Evolutionary conservation across 2,888 invertebrate genomes (phyloP), one percentile per base, ranked within the genome.

Genomic region (Harpagoxenus sublaevis): DNA sequence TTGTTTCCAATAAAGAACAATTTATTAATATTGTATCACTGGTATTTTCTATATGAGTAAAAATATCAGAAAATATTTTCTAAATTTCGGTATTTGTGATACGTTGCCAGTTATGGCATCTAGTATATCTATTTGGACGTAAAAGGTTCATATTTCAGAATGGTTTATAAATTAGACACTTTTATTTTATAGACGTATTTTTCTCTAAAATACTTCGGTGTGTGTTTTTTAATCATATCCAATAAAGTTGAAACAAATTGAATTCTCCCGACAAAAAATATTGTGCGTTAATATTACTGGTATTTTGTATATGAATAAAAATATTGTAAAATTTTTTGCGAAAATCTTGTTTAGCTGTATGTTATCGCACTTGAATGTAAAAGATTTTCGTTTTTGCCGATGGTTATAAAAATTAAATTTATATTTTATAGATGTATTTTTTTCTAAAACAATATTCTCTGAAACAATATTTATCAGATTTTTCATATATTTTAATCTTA

Each of bases 171-270:
- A 77, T 18, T 57, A 35, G 45, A 48, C 12, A 2, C 45, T 63
- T 51, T 77, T 63, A 62, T 60, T 23, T 48, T 63, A 63, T 48
- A 48, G 10, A 62, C 48, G 9, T 51, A 39, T 75, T 75, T 75
- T 75, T 63, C 12, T 51, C 31, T 51, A 39, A 77, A 77, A 23
- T 51, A 51, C 31, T 63, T 35, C 1, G 60, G 5, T 23, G 6
- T 62, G 18, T 51, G 28, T 68, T 68, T 68, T 78, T 78, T 39
- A 78, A 66, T 78, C 78, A 45, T 55, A 66, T 31, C n/a, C 66
- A 55, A 66, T 78, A 66, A 45, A 78, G 42, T 15, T 78, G 42
- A 55, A 66, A 42, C 42, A 78, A 66, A 48, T 78, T 78, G 55
- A 78, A 66, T 78, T 78, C 31, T 66, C 66, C 0, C n/a, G 12